A percentile compares a stretch with the other conserved stretches of the same genome.
Conservation (phyloP, 1,140 invertebrate species). For the Coenobita brevimanus region DNA sequence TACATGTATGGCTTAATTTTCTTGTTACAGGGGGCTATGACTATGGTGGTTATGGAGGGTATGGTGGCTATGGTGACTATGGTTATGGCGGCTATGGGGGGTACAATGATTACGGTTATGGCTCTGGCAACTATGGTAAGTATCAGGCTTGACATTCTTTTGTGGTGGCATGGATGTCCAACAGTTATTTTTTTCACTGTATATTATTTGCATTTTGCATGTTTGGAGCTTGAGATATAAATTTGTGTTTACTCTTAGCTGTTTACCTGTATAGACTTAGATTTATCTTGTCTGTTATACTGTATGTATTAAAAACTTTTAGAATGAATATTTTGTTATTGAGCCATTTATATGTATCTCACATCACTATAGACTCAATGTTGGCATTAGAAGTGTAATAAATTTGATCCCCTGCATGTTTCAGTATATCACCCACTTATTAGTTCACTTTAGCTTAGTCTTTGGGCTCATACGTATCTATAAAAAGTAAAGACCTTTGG, state of each 20-base stretch:
- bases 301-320: no score
- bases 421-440: conserved; percentile 38
- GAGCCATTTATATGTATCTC: no score
- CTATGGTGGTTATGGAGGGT: conserved; percentile 56
- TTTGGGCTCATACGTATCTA: no score
- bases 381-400: conserved; percentile 8
- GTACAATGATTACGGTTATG: conserved; percentile 55
- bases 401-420: conserved; percentile 61
- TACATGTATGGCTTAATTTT: no score
- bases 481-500: background rate
- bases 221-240: no score
- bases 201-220: no score
- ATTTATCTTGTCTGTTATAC: no score
- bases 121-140: conserved; percentile 63
- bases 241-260: no score
- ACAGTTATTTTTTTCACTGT: no score
- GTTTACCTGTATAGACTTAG: no score
- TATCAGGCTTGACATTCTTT: conserved; percentile 40
- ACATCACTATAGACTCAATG: no score
- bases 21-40: conserved; percentile 55
- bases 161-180: background rate
- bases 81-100: conserved; percentile 54
- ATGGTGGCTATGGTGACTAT: conserved; percentile 52
- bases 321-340: no score
- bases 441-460: conserved; percentile 29